Conservation (phyloP, 2,888 invertebrate genomes). For the Bhutanitis thaidina region DNA sequence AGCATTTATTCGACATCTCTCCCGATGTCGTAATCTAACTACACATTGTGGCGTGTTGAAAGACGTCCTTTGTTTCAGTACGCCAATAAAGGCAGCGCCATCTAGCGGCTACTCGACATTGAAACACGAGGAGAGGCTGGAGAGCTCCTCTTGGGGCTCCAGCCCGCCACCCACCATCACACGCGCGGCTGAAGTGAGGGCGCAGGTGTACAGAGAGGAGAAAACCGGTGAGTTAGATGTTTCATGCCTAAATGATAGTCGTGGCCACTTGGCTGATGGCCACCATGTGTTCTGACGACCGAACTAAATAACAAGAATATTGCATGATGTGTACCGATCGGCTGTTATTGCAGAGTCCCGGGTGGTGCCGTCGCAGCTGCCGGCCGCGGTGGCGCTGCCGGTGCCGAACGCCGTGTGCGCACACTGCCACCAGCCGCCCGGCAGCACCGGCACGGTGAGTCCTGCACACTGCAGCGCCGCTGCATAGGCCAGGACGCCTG, state of each 20-base stretch:
- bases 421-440: slow-evolving; percentile 54
- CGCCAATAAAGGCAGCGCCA: slow-evolving; percentile 56
- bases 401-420: slow-evolving; percentile 52
- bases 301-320: too few species aligned
- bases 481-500: too few species aligned
- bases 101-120: slow-evolving; percentile 72
- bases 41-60: not conserved
- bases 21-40: too few species aligned
- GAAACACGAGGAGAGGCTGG: slow-evolving; percentile 62
- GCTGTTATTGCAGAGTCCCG: slow-evolving; percentile 71
- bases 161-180: slow-evolving; percentile 42
- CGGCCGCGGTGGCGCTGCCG: slow-evolving; percentile 42
- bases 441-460: slow-evolving; percentile 56
- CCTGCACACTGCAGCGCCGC: not conserved
- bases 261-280: too few species aligned
- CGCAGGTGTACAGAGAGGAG: slow-evolving; percentile 53
- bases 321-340: too few species aligned
- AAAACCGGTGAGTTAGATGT: slow-evolving; percentile 53
- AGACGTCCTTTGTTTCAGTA: slow-evolving; percentile 32
- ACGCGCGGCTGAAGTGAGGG: slow-evolving; percentile 43
- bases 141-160: slow-evolving; percentile 58
- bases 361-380: slow-evolving; percentile 54
- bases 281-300: too few species aligned
- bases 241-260: too few species aligned
- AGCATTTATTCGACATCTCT: too few species aligned